phyloP scores from a whole-genome alignment of 2,113 vertebrate species.

The Onychostruthus taczanowskii region DNA sequence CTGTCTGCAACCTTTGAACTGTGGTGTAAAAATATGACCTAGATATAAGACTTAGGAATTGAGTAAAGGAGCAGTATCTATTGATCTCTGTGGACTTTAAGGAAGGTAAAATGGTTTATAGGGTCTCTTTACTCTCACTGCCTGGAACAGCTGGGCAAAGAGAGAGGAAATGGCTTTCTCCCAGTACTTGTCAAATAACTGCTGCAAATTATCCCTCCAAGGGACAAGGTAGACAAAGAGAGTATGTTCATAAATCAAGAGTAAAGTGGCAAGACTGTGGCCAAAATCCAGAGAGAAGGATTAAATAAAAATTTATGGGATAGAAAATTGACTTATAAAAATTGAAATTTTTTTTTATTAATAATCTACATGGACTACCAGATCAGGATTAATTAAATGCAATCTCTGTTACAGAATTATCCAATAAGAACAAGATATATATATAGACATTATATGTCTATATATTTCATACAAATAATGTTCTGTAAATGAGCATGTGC shows the following conservation, averaged over 20 bases:
- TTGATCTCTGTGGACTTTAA: not conserved
- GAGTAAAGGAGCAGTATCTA: not conserved
- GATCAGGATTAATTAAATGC: not conserved
- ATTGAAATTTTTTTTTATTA: not conserved
- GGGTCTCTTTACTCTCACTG: not conserved
- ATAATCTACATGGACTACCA: not conserved
- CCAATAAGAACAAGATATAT: not conserved
- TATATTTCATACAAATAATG: not conserved
- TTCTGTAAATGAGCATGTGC: not conserved
- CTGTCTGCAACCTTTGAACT: not conserved
- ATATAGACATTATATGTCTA: no score
- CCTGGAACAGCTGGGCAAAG: not conserved
- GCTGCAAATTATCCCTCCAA: not conserved
- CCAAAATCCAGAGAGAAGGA: not conserved
- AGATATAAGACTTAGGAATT: not conserved
- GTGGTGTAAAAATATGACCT: not conserved
- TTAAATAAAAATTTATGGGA: not conserved
- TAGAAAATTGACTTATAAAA: not conserved
- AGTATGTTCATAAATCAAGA: not conserved
- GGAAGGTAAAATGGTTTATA: not conserved
- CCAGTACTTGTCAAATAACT: not conserved
- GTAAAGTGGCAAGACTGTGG: not conserved
- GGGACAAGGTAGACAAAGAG: not conserved
- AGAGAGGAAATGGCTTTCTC: constrained; percentile 2
- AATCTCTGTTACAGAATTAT: not conserved